Evolutionary conservation across 2,797 vertebrate species (phyloP), one percentile per base, ranked within the genome.

Genomic region (Cyclopterus lumpus): DNA sequence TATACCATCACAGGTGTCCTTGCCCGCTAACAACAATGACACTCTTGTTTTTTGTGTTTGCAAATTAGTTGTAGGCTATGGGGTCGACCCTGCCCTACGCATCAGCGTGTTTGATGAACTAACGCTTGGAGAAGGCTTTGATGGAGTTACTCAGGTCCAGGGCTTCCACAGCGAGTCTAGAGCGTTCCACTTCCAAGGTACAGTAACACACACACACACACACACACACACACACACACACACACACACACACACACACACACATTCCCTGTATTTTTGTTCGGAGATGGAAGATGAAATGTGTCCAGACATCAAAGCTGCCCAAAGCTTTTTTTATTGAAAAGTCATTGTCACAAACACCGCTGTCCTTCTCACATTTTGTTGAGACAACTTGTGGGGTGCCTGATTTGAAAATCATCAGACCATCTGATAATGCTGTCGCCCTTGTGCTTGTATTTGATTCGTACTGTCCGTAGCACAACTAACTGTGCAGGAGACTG

Each of bases 101-200:
- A 96, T 99, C 92, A 95, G 93, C 88, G 94, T 98, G 91, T 94
- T 99, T 82, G 94, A 96, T 80, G 97, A 97, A 92, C 94, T 99
- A 63, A 94, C 92, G 82, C 95, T 97, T 58, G 96, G 92, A 86
- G 94, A 95, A 73, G 94, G 95, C 55, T 93, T 95, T 71, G 92
- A 95, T 58, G 98, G 98, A 89, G 96, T 99, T 89, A 95, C 94
- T 89, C 98, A 98, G 93, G 98, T 99, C 81, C 96, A 96, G 67
- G 98, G 98, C 85, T 96, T 98, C 90, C 97, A 97, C 93, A 97
- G 98, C 92, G 96, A 97, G 88, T 97, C 97, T 86, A 96, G 94
- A 96, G 97, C 98, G 15, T 99, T 98, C 93, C 95, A 97, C 85
- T 99, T 99, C 80, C 94, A 97, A 98, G 98, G 98, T 99, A 98